Conservation (phyloP, 2,113 vertebrate genomes). For the Chrysochloris asiatica region DNA sequence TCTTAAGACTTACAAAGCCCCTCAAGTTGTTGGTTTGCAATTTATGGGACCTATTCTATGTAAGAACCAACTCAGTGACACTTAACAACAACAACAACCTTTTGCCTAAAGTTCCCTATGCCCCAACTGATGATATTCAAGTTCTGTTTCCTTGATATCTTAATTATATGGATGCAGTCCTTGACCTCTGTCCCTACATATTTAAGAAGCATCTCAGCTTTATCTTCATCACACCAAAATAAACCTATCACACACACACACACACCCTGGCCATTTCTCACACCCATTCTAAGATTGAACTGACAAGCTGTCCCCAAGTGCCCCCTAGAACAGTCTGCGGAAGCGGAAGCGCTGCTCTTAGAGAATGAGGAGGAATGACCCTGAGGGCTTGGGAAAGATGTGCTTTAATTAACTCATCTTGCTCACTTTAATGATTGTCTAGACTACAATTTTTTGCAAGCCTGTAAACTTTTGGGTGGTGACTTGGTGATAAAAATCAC, state of each 20-base stretch:
- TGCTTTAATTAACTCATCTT: slow-evolving; percentile 68
- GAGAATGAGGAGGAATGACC: neutral
- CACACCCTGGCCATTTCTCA: neutral
- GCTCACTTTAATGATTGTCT: slow-evolving; percentile 75
- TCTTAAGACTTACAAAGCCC: neutral
- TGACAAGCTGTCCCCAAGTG: neutral
- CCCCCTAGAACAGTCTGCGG: neutral
- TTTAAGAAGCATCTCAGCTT: neutral
- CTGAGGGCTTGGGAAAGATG: slow-evolving; percentile 54
- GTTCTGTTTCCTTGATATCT: neutral
- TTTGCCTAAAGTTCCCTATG: neutral
- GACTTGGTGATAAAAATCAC: slow-evolving; percentile 24
- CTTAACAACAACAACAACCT: too few relatives aligned
- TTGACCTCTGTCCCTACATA: neutral
- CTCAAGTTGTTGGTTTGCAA: neutral
- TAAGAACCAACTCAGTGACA: too few relatives aligned
- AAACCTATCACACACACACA: neutral
- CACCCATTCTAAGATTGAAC: neutral
- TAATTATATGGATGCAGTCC: neutral
- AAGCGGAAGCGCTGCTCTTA: neutral
- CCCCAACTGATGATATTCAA: neutral
- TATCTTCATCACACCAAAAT: neutral
- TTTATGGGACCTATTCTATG: neutral
- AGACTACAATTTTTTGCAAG: slow-evolving; percentile 65
- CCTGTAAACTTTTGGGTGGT: slow-evolving; percentile 5